phyloP scores from a whole-genome alignment of 2,888 invertebrate genomes.

The Muscina levida region DNA sequence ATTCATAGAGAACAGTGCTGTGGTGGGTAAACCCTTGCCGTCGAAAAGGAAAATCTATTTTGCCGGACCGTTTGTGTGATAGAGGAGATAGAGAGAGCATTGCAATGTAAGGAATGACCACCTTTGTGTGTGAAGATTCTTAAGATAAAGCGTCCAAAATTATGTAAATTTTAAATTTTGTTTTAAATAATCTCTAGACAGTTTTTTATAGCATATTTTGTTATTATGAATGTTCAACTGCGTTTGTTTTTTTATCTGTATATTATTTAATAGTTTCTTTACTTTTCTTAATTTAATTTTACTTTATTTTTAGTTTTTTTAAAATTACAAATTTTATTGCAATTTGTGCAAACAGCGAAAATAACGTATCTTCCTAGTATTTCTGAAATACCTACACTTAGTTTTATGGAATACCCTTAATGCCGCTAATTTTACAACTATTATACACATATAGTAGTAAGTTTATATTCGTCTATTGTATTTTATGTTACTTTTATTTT shows the following conservation, averaged over 20 bases:
- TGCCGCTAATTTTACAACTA: background rate
- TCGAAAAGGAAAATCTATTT: slow-evolving; percentile 79
- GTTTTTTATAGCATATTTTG: too few species aligned
- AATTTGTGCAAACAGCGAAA: slow-evolving; percentile 35
- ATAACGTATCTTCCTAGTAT: slow-evolving; percentile 56
- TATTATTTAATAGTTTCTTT: too few species aligned
- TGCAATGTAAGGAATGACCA: slow-evolving; percentile 17
- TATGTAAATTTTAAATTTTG: too few species aligned
- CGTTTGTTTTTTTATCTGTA: too few species aligned
- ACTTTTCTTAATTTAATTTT: too few species aligned
- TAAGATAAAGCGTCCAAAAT: too few species aligned
- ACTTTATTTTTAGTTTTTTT: too few species aligned
- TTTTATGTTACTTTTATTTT: slow-evolving; percentile 46
- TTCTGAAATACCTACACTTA: slow-evolving; percentile 6
- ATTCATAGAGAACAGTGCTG: slow-evolving; percentile 74
- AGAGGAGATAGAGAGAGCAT: slow-evolving; percentile 5
- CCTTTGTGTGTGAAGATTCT: too few species aligned
- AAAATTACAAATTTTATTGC: background rate
- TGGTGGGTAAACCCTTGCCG: slow-evolving; percentile 77
- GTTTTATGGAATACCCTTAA: slow-evolving; percentile 52
- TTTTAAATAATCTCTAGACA: too few species aligned
- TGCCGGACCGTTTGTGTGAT: slow-evolving; percentile 79
- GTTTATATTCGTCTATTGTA: slow-evolving; percentile 24
- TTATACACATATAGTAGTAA: slow-evolving; percentile 29
- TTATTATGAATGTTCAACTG: too few species aligned